Base-by-base conservation (phyloP, 2,113 vertebrate species). In the Carassius auratus region DNA sequence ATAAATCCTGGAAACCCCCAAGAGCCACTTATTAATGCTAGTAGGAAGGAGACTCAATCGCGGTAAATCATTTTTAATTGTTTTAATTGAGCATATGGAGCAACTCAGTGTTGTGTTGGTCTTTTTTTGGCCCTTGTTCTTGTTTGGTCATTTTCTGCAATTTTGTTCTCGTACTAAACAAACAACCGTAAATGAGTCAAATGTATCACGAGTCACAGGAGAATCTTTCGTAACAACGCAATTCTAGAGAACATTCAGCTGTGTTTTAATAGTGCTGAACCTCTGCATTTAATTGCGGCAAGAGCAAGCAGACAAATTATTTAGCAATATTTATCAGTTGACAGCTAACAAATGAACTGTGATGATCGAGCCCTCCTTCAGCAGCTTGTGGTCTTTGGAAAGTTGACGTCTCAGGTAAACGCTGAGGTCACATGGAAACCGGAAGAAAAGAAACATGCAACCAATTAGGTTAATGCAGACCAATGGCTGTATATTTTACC, bases 391-490 rank as follows among this genome's bases (percentile, higher is more conserved):
- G 82, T 36, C 33, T 52, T 61, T 74, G 79, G 74, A 86, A 76
- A 83, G 80, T 71, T 84, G 76, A 23, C 75, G 71, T 80, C 77
- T 76, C 26, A 33, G 77, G 76, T 77, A 82, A 85, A 86, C 36
- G 38, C 78, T 81, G 83, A 66, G 84, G 79, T 17, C 85, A 55
- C 76, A 68, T 88, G 78, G 52, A 86, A 88, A 86, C 77, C 77
- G 69, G 82, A 86, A 15, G 36, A 75, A 81, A 59, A 85, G 74
- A 86, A 76, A 90, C 85, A 89, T 83, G 90, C 86, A 90, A 92
- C 89, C 89, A 93, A 90, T 93, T 93, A 91, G 92, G 85, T 80
- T 92, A 90, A 90, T 86, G 87, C 86, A 87, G 88, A 92, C 88
- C 89, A 89, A 92, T 91, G 89, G 87, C 82, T 80, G 86, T 89